phyloP scores from a whole-genome alignment of 2,888 invertebrate species.

The Gryllus longicercus region DNA sequence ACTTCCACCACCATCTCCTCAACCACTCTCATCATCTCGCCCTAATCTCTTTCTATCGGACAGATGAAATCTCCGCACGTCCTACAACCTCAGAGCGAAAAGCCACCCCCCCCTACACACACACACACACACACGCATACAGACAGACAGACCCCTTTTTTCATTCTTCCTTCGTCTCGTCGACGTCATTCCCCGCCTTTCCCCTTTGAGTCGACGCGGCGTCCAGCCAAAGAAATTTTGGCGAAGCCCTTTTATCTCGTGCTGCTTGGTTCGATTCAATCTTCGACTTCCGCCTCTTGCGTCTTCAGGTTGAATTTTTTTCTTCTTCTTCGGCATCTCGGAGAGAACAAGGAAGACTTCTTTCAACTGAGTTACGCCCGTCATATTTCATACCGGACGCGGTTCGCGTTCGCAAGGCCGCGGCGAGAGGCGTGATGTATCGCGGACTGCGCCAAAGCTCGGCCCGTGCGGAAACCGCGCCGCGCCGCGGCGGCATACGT shows the following conservation, averaged over 20 bases:
- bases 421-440: background rate
- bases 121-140: too few relatives aligned
- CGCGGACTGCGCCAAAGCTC: background rate
- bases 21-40: too few relatives aligned
- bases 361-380: slow-evolving; percentile 17
- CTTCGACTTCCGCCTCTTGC: background rate
- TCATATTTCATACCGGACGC: slow-evolving; percentile 3
- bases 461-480: too few relatives aligned
- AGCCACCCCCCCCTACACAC: too few relatives aligned
- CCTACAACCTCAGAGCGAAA: too few relatives aligned
- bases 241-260: background rate
- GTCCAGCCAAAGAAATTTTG: slow-evolving; percentile 5
- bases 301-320: background rate
- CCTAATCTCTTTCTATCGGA: too few relatives aligned
- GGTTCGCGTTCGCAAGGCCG: background rate
- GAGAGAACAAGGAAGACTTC: background rate
- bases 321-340: background rate
- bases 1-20: too few relatives aligned
- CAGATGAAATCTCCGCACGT: too few relatives aligned
- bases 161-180: background rate
- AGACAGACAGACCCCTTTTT: background rate
- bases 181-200: background rate
- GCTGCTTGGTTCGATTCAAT: slow-evolving; percentile 3
- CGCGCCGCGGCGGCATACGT: too few relatives aligned
- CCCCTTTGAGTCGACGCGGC: background rate